Evolutionary conservation across 2,888 invertebrate species (phyloP), one percentile per base, ranked within the genome.

Genomic region (Endotricha flammealis): DNA sequence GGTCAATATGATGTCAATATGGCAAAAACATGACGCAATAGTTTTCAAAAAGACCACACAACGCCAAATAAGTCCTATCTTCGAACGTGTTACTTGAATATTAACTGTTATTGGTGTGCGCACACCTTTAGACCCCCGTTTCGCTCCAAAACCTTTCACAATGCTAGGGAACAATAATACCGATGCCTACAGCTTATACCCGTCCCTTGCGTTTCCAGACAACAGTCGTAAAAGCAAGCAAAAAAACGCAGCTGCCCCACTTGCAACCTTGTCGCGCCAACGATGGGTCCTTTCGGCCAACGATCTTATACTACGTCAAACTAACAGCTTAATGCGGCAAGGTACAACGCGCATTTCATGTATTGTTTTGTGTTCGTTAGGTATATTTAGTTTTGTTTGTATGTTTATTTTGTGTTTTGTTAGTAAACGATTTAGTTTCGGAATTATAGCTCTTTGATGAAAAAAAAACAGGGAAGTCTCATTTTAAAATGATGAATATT

Each of bases 161-260:
- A 64, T 57, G 56, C 50, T 58, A 57, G 60, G 61, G 68, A 70
- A 71, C 67, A 69, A 67, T 72, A 76, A 59, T 51, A 51, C 51
- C 48, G 48, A 40, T 50, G 51, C 38, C 36, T 59, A 56, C 57
- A 16, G 5, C 20, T 37, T 48, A 46, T 44, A 42, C 54, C 59
- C 58, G 64, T 61, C 66, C 67, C 74, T 67, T 71, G 73, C 73
- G 72, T 76, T 75, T 74, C 75, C 76, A 80, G 75, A 69, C 76
- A 56, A 57, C 57, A 59, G 67, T 74, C 64, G 64, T 77, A 71
- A 74, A 77, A 76, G 50, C 58, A 64, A 71, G 68, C 72, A 82
- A 82, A 81, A 75, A 80, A 76, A 71, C 60, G 57, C 70, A 68
- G 70, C 73, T 68, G 73, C 62, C 53, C 47, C 56, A 61, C 62